Base-by-base conservation (phyloP, 2,888 invertebrate genomes). In the Heliconius hortense region DNA sequence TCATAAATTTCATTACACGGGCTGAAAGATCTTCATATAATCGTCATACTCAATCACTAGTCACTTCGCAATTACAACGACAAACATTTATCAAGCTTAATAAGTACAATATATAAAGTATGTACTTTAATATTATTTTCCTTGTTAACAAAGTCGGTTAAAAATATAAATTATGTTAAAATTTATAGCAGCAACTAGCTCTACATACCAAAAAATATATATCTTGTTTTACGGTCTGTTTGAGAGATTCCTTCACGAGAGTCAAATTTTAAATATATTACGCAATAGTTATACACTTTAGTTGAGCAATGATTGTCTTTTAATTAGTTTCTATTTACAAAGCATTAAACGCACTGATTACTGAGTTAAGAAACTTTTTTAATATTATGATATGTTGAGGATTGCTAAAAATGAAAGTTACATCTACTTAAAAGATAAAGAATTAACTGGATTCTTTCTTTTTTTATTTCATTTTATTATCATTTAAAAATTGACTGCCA, bases 301-400 rank as follows among this genome's bases (percentile, higher is more conserved):
- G 43, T 78, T 74, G 53, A 13, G 76, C 63, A 78, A 78, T 78
- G 72, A 69, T 76, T 72, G 76, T 76, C 48, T 76, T 76, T 72
- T 77, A 77, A 77, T 76, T 71, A 48, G 28, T 39, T 72, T 62
- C 74, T 76, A 76, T 77, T 77, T 74, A 69, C 76, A 76, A 71
- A 70, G 18, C 63, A 74, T 76, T 78, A 78, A 74, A 71, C 28
- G 74, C 68, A 63, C 72, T 78, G 75, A 75, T 78, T 69, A 43
- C 28, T 15, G 10, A 26, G 56, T 63, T 56, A 64, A 53, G 76
- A 74, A 76, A 73, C 31, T 39, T n/a, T 62, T 68, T 63, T 70
- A 26, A 59, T 71, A 26, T 39, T 15, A 71, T 71, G 70, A 7
- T 68, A 56, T 56, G 31, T 24, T 66, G 24, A 1, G 7, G 39